Evolutionary conservation across 2,113 vertebrate genomes (phyloP).

Genomic region (Myodes glareolus): DNA sequence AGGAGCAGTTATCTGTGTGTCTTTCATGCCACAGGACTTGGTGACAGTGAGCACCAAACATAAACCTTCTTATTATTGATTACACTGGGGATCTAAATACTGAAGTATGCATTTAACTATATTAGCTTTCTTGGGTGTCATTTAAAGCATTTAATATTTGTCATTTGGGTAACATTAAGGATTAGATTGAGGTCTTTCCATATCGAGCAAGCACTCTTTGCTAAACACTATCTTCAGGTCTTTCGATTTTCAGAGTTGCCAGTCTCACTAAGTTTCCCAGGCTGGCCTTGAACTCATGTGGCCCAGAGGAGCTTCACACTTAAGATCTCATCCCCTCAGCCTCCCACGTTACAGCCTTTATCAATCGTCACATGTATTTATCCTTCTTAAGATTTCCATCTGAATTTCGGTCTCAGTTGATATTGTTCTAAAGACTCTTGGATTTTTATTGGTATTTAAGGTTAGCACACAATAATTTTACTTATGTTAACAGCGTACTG

Average conservation of each 20-base stretch:
- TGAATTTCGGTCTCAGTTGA: conserved; percentile 4
- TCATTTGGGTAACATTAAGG: background rate
- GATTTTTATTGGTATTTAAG: background rate
- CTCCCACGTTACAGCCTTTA: background rate
- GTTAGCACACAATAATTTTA: background rate
- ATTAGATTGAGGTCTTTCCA: background rate
- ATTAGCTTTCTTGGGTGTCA: background rate
- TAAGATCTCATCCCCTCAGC: background rate
- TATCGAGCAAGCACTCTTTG: background rate
- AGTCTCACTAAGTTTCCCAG: background rate
- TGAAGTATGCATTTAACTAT: background rate
- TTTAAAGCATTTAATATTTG: background rate
- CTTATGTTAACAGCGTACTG: background rate
- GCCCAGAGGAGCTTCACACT: background rate
- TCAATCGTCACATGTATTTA: background rate
- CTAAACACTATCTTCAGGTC: background rate
- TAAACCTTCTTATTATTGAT: background rate
- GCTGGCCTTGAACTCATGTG: background rate
- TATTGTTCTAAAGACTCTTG: background rate
- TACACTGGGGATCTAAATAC: background rate
- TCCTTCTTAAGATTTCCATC: background rate
- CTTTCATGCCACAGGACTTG: background rate
- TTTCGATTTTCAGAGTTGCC: background rate
- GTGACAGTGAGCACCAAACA: background rate
- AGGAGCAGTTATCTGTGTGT: background rate